A percentile compares a stretch with the other conserved stretches of the same genome.
Conservation (phyloP, 1,140 invertebrate genomes). For the Arion vulgaris region DNA sequence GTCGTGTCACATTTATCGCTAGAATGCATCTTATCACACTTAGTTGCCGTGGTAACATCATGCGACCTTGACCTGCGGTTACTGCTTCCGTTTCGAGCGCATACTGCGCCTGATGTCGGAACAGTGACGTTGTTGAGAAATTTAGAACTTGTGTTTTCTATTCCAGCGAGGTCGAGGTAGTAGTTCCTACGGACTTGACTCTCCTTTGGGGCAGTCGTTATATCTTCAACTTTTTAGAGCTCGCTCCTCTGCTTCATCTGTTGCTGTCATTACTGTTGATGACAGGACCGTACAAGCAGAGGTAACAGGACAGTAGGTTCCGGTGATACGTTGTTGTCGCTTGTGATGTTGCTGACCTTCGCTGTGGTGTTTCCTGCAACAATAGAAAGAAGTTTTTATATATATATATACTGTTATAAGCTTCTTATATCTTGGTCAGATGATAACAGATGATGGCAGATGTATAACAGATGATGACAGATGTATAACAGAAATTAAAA, state of each 20-base stretch:
- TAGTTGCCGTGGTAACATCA: conserved; percentile 43
- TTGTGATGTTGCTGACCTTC: conserved; percentile 59
- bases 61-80: conserved; percentile 60
- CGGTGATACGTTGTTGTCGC: conserved; percentile 51
- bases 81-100: conserved; percentile 2
- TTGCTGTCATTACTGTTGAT: neutral
- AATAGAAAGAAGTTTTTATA: conserved; percentile 6
- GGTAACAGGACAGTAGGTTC: conserved; percentile 16
- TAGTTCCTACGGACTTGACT: conserved; percentile 71
- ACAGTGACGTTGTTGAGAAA: conserved; percentile 51
- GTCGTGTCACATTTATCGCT: neutral
- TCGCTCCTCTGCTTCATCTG: neutral
- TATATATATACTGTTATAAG: too few species aligned
- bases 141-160: conserved; percentile 69
- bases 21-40: neutral
- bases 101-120: conserved; percentile 39
- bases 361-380: conserved; percentile 66
- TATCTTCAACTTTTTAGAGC: neutral
- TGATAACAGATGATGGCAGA: too few species aligned
- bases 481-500: too few species aligned
- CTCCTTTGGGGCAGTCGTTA: conserved; percentile 56
- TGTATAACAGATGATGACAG: too few species aligned
- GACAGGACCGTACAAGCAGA: neutral
- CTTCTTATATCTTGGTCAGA: too few species aligned
- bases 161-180: conserved; percentile 73